Percentiles rank a stretch among this genome's conserved stretches.
These are phyloP conservation scores for Erynnis tages DNA, from an alignment of 2,888 invertebrate genomes.

Conservation along the genomic window DNA sequence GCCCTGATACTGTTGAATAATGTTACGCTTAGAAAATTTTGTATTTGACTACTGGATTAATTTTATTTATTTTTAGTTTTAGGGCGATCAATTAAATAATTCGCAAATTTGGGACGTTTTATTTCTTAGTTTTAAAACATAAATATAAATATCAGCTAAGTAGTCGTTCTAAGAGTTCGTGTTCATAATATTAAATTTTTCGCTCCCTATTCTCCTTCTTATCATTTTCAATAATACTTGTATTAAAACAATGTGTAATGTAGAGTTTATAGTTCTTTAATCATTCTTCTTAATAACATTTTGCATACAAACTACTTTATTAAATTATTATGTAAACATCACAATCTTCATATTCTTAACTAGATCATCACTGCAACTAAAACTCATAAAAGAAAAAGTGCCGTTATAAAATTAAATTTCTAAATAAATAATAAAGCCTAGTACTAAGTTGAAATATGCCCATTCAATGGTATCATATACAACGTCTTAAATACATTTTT, in stretches of 20 bases:
- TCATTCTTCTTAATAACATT: conserved; percentile 7
- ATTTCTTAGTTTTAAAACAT: no score
- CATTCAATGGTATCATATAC: not conserved
- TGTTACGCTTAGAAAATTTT: no score
- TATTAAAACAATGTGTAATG: not conserved
- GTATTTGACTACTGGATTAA: no score
- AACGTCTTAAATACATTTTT: not conserved
- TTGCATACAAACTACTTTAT: conserved; percentile 14
- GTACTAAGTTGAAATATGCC: not conserved
- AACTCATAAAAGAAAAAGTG: conserved; percentile 21
- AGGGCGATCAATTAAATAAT: no score
- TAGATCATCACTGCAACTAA: conserved; percentile 13
- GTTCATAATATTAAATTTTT: no score
- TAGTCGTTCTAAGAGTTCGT: no score
- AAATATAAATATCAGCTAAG: no score
- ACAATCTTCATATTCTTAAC: conserved; percentile 32
- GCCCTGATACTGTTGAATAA: no score
- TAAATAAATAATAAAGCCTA: conserved; percentile 36
- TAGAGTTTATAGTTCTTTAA: conserved; percentile 9
- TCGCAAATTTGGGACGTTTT: no score
- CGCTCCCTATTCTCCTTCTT: no score
- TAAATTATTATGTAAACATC: conserved; percentile 26
- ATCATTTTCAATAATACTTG: not conserved
- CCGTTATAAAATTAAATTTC: conserved; percentile 20
- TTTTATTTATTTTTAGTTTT: no score